phyloP scores from a whole-genome alignment of 2,113 vertebrate species.

The Suricata suricatta region DNA sequence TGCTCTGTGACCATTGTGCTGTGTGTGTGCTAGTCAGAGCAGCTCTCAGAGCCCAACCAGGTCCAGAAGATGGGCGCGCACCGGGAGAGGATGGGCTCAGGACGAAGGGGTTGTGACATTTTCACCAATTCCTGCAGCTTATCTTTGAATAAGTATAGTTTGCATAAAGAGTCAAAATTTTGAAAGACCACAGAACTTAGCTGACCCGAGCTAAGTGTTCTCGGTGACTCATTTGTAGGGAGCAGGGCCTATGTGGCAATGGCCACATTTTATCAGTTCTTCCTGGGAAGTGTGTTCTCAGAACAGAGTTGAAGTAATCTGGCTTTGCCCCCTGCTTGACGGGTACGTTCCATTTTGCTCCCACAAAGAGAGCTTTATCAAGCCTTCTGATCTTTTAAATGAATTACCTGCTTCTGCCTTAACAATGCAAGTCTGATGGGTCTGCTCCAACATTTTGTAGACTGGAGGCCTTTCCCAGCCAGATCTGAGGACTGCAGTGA shows the following conservation, averaged over 20 bases:
- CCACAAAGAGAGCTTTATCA: background rate
- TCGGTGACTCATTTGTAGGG: background rate
- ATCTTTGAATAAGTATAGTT: background rate
- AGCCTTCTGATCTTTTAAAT: constrained; percentile 51
- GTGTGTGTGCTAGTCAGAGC: background rate
- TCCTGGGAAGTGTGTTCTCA: background rate
- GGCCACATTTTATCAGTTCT: background rate
- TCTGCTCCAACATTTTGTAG: background rate
- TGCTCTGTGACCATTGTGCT: background rate
- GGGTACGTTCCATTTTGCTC: background rate
- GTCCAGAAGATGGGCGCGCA: background rate
- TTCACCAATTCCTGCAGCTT: background rate
- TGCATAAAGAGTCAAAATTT: background rate
- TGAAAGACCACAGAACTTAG: background rate
- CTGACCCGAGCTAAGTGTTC: background rate
- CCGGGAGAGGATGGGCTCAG: background rate
- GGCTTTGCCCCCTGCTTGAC: background rate
- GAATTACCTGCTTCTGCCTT: background rate
- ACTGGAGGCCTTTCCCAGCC: background rate
- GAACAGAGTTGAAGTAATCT: background rate
- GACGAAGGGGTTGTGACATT: background rate
- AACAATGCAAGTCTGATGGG: background rate
- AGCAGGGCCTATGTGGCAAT: background rate
- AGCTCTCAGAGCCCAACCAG: background rate
- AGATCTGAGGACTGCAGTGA: background rate